These are phyloP conservation scores for Listronotus bonariensis DNA, from an alignment of 1,140 invertebrate species.

Conservation along the genomic window DNA sequence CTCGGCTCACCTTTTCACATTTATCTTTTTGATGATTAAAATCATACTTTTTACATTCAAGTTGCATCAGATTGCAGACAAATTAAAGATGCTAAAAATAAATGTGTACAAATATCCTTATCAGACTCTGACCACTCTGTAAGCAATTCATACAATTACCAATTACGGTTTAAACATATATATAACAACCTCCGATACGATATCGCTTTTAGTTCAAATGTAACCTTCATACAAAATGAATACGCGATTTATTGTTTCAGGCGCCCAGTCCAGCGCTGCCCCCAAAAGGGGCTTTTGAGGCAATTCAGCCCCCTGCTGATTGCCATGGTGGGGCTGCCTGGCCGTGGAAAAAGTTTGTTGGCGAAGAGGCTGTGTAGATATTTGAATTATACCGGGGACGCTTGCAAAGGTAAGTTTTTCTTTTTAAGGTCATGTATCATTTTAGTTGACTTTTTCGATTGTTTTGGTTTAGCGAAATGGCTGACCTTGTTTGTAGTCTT, in stretches of 20 bases:
- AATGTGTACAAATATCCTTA: background rate
- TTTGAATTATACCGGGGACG: conserved; percentile 88
- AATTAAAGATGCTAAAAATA: background rate
- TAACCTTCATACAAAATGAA: conserved; percentile 30
- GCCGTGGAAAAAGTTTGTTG: conserved; percentile 88
- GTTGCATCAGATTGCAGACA: no score
- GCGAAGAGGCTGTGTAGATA: conserved; percentile 86
- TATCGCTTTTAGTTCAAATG: background rate
- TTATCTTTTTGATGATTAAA: no score
- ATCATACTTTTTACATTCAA: no score
- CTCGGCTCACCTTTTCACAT: no score
- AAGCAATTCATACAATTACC: no score
- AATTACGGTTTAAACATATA: background rate
- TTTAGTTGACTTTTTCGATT: no score
- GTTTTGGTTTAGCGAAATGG: no score
- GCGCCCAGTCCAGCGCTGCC: conserved; percentile 50
- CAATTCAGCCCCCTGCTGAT: conserved; percentile 81
- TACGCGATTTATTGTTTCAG: conserved; percentile 54
- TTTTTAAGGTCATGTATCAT: no score
- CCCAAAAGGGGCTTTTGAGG: conserved; percentile 54
- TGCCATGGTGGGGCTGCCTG: conserved; percentile 89
- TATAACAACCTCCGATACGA: no score
- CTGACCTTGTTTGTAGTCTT: no score
- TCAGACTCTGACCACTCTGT: background rate
- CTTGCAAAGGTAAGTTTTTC: conserved; percentile 72